Conservation (phyloP, 1,140 invertebrate genomes). For the Bombus waltoni region DNA sequence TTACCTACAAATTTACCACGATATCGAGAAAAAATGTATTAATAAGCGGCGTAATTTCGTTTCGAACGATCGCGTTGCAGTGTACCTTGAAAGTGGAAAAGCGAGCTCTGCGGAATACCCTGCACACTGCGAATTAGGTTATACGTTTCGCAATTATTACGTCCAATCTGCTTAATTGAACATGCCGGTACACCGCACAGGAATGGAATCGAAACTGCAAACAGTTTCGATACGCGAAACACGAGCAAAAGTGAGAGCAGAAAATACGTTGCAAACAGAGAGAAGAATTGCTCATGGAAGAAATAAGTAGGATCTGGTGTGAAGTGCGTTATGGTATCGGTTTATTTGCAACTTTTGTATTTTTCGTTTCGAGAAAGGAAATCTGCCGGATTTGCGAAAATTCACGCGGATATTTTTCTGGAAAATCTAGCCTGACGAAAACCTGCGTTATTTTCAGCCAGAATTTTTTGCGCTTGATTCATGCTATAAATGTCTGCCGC, state of each 20-base stretch:
- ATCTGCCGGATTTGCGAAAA: too few species aligned
- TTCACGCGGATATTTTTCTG: background rate
- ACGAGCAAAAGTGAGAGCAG: background rate
- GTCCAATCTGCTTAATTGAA: conserved; percentile 23
- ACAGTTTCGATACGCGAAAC: background rate
- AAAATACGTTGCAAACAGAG: background rate
- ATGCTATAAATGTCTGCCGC: background rate
- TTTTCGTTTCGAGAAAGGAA: too few species aligned
- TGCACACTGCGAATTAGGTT: background rate
- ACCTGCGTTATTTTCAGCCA: background rate
- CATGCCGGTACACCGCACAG: too few species aligned
- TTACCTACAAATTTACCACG: background rate
- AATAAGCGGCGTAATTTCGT: conserved; percentile 42
- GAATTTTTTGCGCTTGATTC: background rate
- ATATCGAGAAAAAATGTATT: conserved; percentile 39
- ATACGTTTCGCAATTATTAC: conserved; percentile 32
- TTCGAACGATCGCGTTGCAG: conserved; percentile 35
- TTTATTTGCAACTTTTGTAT: background rate
- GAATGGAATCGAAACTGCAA: background rate
- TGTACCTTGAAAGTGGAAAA: conserved; percentile 56
- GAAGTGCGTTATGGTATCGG: background rate
- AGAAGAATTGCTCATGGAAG: background rate
- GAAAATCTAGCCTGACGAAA: background rate
- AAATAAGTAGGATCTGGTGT: background rate
- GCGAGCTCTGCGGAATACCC: background rate